Conservation (phyloP, 2,113 vertebrate genomes). For the Recurvirostra avosetta region DNA sequence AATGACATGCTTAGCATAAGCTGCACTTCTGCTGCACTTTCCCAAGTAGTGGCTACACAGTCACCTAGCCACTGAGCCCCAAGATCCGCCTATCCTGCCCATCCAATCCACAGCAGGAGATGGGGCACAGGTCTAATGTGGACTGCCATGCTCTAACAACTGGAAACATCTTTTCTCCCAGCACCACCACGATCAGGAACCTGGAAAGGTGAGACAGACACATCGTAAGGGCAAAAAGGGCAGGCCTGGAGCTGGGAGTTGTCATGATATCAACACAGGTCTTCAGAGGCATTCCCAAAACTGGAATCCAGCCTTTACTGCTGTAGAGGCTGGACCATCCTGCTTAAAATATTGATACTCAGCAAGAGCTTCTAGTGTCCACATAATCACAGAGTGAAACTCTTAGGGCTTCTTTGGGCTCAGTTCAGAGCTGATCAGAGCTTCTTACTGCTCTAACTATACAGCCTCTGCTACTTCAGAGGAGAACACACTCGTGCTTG, state of each 20-base stretch:
- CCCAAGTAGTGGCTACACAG: too few relatives aligned
- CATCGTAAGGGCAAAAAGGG: background rate
- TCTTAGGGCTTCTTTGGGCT: background rate
- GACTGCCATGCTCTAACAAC: background rate
- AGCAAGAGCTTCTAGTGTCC: background rate
- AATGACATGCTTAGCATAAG: background rate
- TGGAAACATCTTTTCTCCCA: background rate
- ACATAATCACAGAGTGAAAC: background rate
- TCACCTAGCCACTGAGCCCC: background rate
- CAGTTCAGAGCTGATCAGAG: background rate
- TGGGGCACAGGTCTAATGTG: background rate
- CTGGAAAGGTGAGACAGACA: background rate
- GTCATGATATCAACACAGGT: background rate
- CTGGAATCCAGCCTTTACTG: background rate
- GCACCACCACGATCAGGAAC: background rate
- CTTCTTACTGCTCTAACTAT: background rate
- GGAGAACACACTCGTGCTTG: background rate
- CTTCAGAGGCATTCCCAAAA: background rate
- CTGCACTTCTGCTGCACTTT: background rate
- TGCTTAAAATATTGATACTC: background rate
- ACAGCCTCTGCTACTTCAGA: background rate
- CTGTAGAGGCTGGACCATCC: background rate
- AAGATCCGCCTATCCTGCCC: background rate
- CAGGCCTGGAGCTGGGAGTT: background rate
- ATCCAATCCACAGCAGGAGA: background rate